These are phyloP conservation scores for Drosophila meridiana DNA, from an alignment of 2,888 invertebrate genomes.

Conservation along the genomic window DNA sequence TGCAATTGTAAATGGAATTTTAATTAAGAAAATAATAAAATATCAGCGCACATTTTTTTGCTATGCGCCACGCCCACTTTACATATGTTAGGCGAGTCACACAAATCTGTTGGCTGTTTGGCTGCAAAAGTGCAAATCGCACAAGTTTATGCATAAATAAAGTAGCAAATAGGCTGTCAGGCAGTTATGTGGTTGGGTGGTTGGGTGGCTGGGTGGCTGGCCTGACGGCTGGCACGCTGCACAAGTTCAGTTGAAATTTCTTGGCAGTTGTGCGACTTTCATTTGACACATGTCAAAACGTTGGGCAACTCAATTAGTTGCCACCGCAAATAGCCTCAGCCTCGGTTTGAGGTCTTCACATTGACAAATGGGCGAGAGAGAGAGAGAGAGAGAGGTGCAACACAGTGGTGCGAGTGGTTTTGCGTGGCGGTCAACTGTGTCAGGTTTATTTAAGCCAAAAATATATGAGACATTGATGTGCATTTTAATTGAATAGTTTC, in stretches of 20 bases:
- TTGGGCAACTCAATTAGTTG: constrained; percentile 74
- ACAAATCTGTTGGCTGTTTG: constrained; percentile 13
- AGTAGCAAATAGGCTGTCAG: constrained; percentile 17
- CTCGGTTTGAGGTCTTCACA: constrained; percentile 43
- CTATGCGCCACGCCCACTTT: constrained; percentile 27
- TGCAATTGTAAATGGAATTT: neutral
- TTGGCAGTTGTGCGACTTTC: constrained; percentile 65
- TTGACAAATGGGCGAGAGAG: neutral
- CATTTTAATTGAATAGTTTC: constrained; percentile 5
- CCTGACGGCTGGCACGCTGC: neutral
- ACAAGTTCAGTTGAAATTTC: constrained; percentile 44
- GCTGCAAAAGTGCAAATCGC: constrained; percentile 27
- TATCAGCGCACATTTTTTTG: neutral
- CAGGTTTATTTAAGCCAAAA: constrained; percentile 17
- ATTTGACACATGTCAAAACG: constrained; percentile 76
- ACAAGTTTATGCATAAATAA: constrained; percentile 63
- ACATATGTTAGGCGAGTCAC: neutral
- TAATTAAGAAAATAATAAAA: constrained; percentile 1
- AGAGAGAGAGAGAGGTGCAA: neutral
- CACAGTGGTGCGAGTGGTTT: constrained; percentile 5
- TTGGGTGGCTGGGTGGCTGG: neutral
- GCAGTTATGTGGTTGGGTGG: neutral
- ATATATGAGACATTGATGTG: neutral
- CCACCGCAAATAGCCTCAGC: constrained; percentile 59
- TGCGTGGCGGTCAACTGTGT: constrained; percentile 4